Conservation (phyloP, 2,888 invertebrate genomes). For the Cheilosia scutellata region DNA sequence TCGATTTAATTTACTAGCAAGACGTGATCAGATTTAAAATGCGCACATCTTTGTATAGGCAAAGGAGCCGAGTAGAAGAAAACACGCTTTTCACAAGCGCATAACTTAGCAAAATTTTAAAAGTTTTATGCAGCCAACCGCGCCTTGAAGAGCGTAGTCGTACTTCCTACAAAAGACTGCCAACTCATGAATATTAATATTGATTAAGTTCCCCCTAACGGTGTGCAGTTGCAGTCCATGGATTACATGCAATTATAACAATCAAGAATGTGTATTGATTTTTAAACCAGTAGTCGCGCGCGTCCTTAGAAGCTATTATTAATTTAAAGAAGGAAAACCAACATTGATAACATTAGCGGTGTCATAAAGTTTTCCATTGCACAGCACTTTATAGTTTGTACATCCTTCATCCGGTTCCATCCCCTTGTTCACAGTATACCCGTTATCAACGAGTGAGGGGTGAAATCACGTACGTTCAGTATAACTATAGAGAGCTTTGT, state of each 20-base stretch:
- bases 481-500: neutral
- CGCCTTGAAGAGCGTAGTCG: neutral
- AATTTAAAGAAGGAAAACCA: neutral
- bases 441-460: slow-evolving; percentile 33
- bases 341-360: slow-evolving; percentile 29
- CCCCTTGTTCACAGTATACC: neutral
- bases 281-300: neutral
- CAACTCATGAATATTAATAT: slow-evolving; percentile 33
- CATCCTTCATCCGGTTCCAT: neutral
- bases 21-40: slow-evolving; percentile 50
- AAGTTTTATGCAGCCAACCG: neutral
- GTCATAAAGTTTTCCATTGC: slow-evolving; percentile 20
- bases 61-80: neutral
- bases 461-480: slow-evolving; percentile 18
- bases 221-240: neutral
- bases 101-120: slow-evolving; percentile 18
- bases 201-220: slow-evolving; percentile 7
- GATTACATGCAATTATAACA: slow-evolving; percentile 27
- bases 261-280: slow-evolving; percentile 27
- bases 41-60: slow-evolving; percentile 4
- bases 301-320: neutral
- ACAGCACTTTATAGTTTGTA: slow-evolving; percentile 1
- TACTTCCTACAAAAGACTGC: neutral
- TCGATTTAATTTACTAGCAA: slow-evolving; percentile 36
- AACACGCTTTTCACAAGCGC: slow-evolving; percentile 6